phyloP scores from a whole-genome alignment of 2,113 vertebrate species.

The Onychostruthus taczanowskii region DNA sequence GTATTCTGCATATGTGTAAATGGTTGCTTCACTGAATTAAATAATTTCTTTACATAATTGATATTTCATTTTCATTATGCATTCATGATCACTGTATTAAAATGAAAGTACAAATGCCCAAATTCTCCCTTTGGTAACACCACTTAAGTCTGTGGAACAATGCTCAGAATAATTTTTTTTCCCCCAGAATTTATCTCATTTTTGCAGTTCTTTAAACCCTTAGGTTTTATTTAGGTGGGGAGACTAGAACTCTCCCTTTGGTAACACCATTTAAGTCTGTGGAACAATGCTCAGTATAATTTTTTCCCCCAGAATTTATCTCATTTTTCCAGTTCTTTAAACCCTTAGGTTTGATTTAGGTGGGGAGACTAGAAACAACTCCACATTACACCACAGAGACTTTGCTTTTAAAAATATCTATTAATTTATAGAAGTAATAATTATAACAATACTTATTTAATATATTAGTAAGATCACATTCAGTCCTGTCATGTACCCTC shows the following conservation, averaged over 20 bases:
- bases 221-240: background rate
- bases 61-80: background rate
- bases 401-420: background rate
- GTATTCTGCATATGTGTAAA: background rate
- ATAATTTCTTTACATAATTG: background rate
- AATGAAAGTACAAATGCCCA: background rate
- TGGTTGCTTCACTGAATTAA: conserved; percentile 2
- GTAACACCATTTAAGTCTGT: background rate
- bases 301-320: background rate
- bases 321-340: background rate
- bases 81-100: background rate
- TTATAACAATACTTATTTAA: background rate
- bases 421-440: background rate
- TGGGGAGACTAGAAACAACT: background rate
- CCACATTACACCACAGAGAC: background rate
- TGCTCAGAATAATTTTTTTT: background rate
- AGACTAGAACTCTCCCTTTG: background rate
- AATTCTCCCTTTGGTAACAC: background rate
- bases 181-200: background rate
- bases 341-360: background rate
- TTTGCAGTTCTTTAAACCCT: background rate
- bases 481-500: background rate
- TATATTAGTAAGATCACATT: background rate
- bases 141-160: background rate
- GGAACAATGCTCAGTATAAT: background rate